These are phyloP conservation scores for Prosopocoilus inquinatus DNA, from an alignment of 2,888 invertebrate species.

Conservation along the genomic window DNA sequence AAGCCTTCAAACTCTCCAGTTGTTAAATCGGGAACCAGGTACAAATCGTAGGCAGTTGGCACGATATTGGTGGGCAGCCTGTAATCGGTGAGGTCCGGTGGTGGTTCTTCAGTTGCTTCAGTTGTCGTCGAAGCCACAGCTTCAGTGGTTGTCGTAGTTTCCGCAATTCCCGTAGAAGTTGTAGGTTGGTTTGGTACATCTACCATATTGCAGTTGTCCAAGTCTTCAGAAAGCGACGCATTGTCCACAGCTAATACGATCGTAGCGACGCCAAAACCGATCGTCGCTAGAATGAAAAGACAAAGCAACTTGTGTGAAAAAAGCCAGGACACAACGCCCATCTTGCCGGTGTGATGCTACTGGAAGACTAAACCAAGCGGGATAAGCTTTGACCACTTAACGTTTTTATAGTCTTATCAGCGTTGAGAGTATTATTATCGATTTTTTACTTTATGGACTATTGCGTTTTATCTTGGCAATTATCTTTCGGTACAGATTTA, in stretches of 20 bases:
- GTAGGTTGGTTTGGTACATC: neutral
- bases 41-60: slow-evolving; percentile 68
- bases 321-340: slow-evolving; percentile 21
- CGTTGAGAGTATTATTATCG: too few species aligned
- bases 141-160: neutral
- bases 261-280: slow-evolving; percentile 56
- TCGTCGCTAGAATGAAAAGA: slow-evolving; percentile 42
- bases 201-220: slow-evolving; percentile 24
- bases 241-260: slow-evolving; percentile 55
- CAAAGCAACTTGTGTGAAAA: slow-evolving; percentile 46
- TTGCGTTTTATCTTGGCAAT: too few species aligned
- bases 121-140: neutral
- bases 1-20: slow-evolving; percentile 58
- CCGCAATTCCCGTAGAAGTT: neutral
- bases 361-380: too few species aligned
- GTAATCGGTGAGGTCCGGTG: slow-evolving; percentile 42
- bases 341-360: too few species aligned
- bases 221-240: slow-evolving; percentile 31
- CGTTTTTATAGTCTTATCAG: too few species aligned
- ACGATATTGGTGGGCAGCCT: slow-evolving; percentile 59
- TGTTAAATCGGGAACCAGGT: slow-evolving; percentile 63
- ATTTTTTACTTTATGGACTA: too few species aligned
- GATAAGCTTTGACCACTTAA: too few species aligned
- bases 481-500: too few species aligned
- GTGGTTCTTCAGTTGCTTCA: slow-evolving; percentile 12